These are phyloP conservation scores for Andrena fulva DNA, from an alignment of 2,888 invertebrate species.

Conservation along the genomic window DNA sequence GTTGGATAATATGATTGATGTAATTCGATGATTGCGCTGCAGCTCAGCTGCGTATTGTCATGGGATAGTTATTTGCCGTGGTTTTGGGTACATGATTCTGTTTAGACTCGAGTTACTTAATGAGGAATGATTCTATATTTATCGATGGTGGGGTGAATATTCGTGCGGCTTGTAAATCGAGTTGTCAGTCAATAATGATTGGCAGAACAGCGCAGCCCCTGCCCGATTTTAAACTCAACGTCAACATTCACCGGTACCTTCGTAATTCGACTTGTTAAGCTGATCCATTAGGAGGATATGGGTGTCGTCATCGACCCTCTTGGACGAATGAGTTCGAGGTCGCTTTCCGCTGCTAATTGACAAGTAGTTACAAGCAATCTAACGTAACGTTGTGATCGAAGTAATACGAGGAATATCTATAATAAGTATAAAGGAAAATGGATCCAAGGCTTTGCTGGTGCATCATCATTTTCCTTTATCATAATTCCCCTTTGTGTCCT, in stretches of 20 bases:
- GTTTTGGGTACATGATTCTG: not conserved
- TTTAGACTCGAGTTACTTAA: not conserved
- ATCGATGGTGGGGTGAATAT: conserved; percentile 17
- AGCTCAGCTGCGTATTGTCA: no score
- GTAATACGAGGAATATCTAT: not conserved
- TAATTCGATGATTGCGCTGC: no score
- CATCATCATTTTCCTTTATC: not conserved
- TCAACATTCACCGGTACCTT: conserved; percentile 49
- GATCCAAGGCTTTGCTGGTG: conserved; percentile 2
- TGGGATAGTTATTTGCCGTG: no score
- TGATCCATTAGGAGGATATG: conserved; percentile 65
- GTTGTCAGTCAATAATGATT: conserved; percentile 62
- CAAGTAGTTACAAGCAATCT: not conserved
- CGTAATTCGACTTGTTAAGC: conserved; percentile 70
- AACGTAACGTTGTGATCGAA: not conserved
- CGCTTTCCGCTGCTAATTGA: conserved; percentile 32
- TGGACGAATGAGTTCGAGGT: conserved; percentile 45
- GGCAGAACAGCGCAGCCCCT: conserved; percentile 47
- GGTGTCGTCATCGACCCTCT: conserved; percentile 47
- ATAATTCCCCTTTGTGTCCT: not conserved
- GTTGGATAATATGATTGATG: not conserved
- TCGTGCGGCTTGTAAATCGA: conserved; percentile 47
- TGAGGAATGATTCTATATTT: conserved; percentile 13
- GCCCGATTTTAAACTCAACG: conserved; percentile 53
- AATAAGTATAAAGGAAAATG: not conserved